These are phyloP conservation scores for Menura novaehollandiae DNA, from an alignment of 2,113 vertebrate genomes.

Conservation along the genomic window DNA sequence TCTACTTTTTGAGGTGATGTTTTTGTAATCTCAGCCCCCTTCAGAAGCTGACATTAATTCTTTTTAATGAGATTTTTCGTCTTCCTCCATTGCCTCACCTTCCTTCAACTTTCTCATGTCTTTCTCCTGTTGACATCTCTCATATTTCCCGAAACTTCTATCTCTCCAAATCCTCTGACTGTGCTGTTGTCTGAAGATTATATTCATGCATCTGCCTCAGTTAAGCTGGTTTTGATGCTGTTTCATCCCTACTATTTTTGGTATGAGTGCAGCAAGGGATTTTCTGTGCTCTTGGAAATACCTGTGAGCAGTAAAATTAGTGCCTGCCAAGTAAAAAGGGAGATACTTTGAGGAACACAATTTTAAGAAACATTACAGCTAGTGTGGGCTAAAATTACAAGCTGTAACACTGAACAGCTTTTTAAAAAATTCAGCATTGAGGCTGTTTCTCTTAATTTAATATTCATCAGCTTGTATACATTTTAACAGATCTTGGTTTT, in stretches of 20 bases:
- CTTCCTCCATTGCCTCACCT: background rate
- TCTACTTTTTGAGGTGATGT: background rate
- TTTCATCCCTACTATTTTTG: background rate
- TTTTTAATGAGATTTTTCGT: background rate
- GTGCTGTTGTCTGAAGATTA: background rate
- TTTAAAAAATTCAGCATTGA: background rate
- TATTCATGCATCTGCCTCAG: background rate
- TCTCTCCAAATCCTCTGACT: background rate
- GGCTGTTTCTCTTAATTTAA: background rate
- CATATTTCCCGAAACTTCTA: background rate
- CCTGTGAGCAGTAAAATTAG: background rate
- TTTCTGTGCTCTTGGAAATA: background rate
- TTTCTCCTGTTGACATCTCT: background rate
- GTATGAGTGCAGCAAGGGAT: background rate
- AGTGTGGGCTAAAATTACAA: background rate
- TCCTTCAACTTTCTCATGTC: background rate
- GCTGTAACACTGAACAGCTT: background rate
- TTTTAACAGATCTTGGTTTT: background rate
- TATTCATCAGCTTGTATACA: background rate
- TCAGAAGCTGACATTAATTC: background rate
- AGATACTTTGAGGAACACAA: background rate
- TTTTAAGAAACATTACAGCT: background rate
- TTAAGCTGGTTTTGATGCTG: background rate
- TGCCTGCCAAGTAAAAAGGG: background rate
- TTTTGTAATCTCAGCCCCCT: background rate